Evolutionary conservation across 2,888 invertebrate species (phyloP).

Genomic region (Agrilus biguttatus): DNA sequence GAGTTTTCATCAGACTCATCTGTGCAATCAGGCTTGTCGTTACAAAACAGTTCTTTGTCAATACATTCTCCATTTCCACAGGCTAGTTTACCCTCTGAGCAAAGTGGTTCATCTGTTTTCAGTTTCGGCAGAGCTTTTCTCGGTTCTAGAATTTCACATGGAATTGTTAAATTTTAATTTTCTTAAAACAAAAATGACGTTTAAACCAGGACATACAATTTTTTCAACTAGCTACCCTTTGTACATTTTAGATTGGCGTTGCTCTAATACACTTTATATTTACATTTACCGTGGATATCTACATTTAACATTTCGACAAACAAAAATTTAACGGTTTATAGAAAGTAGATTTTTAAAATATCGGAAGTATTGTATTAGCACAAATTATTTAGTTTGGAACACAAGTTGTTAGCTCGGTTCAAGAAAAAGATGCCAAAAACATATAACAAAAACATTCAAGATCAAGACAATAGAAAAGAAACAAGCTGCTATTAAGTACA

Average conservation of each 20-base stretch:
- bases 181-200: too few species aligned
- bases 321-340: conserved; percentile 7
- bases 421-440: too few species aligned
- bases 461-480: too few species aligned
- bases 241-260: too few species aligned
- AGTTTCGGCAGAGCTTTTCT: conserved; percentile 76
- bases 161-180: background rate
- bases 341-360: conserved; percentile 16
- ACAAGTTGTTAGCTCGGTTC: background rate
- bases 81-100: conserved; percentile 77
- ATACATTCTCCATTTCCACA: conserved; percentile 89
- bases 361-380: conserved; percentile 7
- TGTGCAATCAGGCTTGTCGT: conserved; percentile 83
- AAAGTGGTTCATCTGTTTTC: conserved; percentile 87
- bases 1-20: conserved; percentile 93
- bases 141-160: conserved; percentile 52
- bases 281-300: too few species aligned
- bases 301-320: too few species aligned
- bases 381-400: conserved; percentile 2
- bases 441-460: too few species aligned
- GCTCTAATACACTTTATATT: too few species aligned
- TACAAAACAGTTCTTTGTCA: conserved; percentile 84
- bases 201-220: too few species aligned
- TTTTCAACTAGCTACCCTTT: too few species aligned
- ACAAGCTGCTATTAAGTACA: too few species aligned